Conservation (phyloP, 2,888 invertebrate species). For the Diogma glabrata region DNA sequence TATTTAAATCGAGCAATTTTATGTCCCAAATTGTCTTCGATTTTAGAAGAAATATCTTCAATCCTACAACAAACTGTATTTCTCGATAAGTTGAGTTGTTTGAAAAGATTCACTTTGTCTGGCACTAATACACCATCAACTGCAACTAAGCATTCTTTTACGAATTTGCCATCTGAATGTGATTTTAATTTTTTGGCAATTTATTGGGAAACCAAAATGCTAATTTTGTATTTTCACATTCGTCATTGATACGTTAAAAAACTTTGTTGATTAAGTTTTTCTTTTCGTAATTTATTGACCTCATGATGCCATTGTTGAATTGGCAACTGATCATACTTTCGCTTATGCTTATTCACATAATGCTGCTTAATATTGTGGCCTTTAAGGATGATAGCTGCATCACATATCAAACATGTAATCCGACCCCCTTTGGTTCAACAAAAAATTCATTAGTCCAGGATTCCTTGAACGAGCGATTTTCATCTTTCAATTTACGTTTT, state of each 20-base stretch:
- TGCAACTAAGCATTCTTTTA: not conserved
- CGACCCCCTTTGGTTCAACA: not conserved
- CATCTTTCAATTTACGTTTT: too few species aligned
- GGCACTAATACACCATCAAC: not conserved
- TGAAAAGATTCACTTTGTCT: not conserved
- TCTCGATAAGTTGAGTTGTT: not conserved
- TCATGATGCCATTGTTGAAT: not conserved
- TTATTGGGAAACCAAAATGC: too few species aligned
- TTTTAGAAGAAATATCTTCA: not conserved
- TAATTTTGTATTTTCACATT: too few species aligned
- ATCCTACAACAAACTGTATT: not conserved
- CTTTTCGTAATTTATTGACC: too few species aligned
- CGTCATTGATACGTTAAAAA: too few species aligned
- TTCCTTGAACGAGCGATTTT: not conserved
- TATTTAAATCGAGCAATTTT: too few species aligned
- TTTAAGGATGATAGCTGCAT: not conserved
- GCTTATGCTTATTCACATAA: not conserved
- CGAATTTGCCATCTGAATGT: too few species aligned
- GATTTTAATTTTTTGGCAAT: too few species aligned
- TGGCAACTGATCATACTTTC: not conserved
- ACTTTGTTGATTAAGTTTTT: too few species aligned
- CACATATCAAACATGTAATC: not conserved
- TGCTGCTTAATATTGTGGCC: not conserved
- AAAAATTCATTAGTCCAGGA: not conserved
- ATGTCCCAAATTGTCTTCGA: too few species aligned